Evolutionary conservation across 2,113 vertebrate species (phyloP).

Genomic region (Tylochromis polylepis): DNA sequence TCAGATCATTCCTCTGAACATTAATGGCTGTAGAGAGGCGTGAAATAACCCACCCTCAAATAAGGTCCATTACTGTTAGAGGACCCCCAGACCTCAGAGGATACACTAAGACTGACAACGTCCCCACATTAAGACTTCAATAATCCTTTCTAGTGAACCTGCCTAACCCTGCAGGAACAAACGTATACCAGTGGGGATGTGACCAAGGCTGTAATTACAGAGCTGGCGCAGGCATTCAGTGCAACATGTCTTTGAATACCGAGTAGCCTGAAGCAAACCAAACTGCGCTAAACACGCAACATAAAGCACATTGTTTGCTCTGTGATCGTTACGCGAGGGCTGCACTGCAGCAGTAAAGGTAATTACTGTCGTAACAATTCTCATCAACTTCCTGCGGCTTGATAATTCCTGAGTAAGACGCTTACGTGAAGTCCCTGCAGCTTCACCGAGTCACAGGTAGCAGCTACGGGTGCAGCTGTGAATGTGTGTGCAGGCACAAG

Average conservation of each 20-base stretch:
- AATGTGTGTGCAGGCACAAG: not conserved
- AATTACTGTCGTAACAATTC: constrained; percentile 44
- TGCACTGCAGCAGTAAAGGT: constrained; percentile 26
- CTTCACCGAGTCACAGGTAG: not conserved
- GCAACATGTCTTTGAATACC: constrained; percentile 8
- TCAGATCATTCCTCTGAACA: constrained; percentile 53
- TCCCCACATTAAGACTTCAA: constrained; percentile 39
- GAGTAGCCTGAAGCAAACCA: not conserved
- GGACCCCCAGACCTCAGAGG: constrained; percentile 10
- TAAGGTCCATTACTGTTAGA: constrained; percentile 49
- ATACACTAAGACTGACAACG: constrained; percentile 2
- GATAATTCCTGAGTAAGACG: constrained; percentile 6
- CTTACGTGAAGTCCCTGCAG: constrained; percentile 1
- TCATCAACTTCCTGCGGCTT: constrained; percentile 48
- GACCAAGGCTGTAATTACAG: constrained; percentile 24
- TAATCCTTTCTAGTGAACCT: constrained; percentile 25
- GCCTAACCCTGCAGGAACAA: not conserved
- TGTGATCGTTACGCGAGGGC: constrained; percentile 1
- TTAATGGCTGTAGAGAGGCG: constrained; percentile 49
- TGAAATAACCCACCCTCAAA: constrained; percentile 57
- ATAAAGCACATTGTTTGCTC: constrained; percentile 15
- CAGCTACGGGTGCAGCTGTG: not conserved
- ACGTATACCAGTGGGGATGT: not conserved
- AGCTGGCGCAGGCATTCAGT: not conserved
- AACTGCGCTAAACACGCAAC: not conserved